Percentiles rank a stretch among this genome's conserved stretches.
These are phyloP conservation scores for Ophthalmolycus amberensis DNA, from an alignment of 2,113 vertebrate species.

Conservation along the genomic window DNA sequence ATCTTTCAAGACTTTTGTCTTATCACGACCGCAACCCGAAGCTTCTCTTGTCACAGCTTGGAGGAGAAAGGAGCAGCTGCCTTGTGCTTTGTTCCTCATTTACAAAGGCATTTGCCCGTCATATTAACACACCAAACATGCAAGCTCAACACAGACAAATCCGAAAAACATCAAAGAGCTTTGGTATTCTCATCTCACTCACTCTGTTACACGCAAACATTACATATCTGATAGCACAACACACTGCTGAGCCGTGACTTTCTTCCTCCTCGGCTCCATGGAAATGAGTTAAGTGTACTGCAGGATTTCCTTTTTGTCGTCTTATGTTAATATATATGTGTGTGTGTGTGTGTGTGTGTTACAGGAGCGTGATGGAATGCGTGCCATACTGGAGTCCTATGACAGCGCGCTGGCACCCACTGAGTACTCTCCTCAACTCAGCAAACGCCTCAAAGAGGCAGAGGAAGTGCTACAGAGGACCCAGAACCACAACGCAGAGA, in stretches of 20 bases:
- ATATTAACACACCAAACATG: constrained; percentile 8
- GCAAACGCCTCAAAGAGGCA: constrained; percentile 87
- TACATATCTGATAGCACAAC: neutral
- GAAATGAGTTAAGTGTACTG: neutral
- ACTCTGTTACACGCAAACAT: neutral
- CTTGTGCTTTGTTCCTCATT: constrained; percentile 48
- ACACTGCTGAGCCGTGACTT: constrained; percentile 5
- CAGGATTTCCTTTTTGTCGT: neutral
- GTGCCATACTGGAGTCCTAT: constrained; percentile 93
- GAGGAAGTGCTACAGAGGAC: constrained; percentile 91
- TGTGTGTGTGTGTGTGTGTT: constrained; percentile 26
- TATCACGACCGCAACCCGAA: constrained; percentile 22
- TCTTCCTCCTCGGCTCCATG: neutral
- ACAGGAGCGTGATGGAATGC: constrained; percentile 96
- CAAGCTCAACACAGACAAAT: constrained; percentile 10
- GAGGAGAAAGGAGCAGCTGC: neutral
- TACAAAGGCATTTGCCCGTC: constrained; percentile 49
- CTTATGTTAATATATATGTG: constrained; percentile 3
- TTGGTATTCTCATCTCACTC: neutral
- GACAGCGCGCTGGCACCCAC: constrained; percentile 89
- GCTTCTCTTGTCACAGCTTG: constrained; percentile 36
- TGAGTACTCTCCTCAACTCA: constrained; percentile 91
- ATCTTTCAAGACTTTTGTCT: constrained; percentile 37
- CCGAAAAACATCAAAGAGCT: constrained; percentile 15
- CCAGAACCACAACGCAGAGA: constrained; percentile 87